Conservation (phyloP, 2,888 invertebrate species). For the Digitonthophagus gazella region DNA sequence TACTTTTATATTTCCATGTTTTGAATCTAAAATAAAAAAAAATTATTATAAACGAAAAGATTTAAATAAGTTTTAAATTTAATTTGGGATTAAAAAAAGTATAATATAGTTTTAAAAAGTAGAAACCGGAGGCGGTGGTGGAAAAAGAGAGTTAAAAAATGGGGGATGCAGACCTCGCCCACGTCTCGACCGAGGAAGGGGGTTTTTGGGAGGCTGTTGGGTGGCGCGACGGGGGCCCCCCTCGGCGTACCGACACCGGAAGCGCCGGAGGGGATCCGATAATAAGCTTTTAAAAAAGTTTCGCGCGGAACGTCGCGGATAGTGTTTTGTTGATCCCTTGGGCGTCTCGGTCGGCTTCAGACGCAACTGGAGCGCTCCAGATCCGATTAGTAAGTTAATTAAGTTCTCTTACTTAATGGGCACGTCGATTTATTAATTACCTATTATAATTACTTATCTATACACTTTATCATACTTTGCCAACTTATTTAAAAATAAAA, state of each 20-base stretch:
- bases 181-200: conserved; percentile 20
- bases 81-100: conserved; percentile 42
- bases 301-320: conserved; percentile 42
- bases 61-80: conserved; percentile 1
- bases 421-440: conserved; percentile 52
- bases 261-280: conserved; percentile 44
- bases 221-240: neutral
- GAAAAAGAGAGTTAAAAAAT: conserved; percentile 39
- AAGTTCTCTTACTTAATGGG: conserved; percentile 51
- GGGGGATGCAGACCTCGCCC: neutral
- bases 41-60: no score
- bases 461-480: conserved; percentile 19
- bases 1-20: neutral
- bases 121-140: conserved; percentile 35
- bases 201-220: conserved; percentile 26
- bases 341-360: conserved; percentile 34
- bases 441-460: conserved; percentile 46
- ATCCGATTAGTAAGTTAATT: conserved; percentile 53
- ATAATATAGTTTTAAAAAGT: conserved; percentile 51
- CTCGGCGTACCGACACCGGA: conserved; percentile 21
- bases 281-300: conserved; percentile 54
- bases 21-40: no score
- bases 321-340: conserved; percentile 49
- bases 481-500: no score
- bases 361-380: conserved; percentile 36